Evolutionary conservation across 2,888 invertebrate species (phyloP).

Genomic region (Lasioglossum lativentre): DNA sequence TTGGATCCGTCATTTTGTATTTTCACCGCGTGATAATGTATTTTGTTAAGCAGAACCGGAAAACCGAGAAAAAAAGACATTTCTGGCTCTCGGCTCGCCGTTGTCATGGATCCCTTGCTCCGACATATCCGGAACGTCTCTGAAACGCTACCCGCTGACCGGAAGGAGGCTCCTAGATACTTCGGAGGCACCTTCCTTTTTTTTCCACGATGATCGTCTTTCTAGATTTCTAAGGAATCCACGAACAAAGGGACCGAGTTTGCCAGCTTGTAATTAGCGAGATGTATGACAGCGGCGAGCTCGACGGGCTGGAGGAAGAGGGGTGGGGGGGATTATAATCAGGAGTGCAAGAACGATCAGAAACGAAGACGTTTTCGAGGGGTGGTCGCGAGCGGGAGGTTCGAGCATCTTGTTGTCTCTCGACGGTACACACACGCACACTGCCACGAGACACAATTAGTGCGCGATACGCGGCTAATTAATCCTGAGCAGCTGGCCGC

Average conservation of each 20-base stretch:
- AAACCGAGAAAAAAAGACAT: not conserved
- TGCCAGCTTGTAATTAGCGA: slow-evolving; percentile 33
- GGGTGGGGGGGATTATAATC: not conserved
- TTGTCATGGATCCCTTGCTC: slow-evolving; percentile 10
- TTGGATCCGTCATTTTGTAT: slow-evolving; percentile 34
- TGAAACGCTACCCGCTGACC: not conserved
- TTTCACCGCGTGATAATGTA: slow-evolving; percentile 10
- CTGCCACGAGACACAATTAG: slow-evolving; percentile 47
- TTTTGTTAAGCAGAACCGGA: slow-evolving; percentile 7
- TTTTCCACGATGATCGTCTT: slow-evolving; percentile 14
- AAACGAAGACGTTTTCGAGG: not conserved
- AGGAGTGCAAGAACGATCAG: not conserved
- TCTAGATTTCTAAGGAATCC: slow-evolving; percentile 35
- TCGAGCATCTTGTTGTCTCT: slow-evolving; percentile 44
- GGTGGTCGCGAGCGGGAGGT: slow-evolving; percentile 6
- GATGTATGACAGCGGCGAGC: slow-evolving; percentile 22
- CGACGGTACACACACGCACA: slow-evolving; percentile 15
- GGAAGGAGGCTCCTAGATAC: not conserved
- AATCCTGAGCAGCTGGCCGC: slow-evolving; percentile 16
- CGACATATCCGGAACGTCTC: slow-evolving; percentile 1
- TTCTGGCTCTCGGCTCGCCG: not conserved
- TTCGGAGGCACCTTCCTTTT: not conserved
- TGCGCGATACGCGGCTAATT: slow-evolving; percentile 40
- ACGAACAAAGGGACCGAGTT: slow-evolving; percentile 34
- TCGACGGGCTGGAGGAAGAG: not conserved